A percentile compares a stretch with the other conserved stretches of the same genome.
Evolutionary conservation across 2,888 invertebrate species (phyloP).

Genomic region (Limnephilus auricula): DNA sequence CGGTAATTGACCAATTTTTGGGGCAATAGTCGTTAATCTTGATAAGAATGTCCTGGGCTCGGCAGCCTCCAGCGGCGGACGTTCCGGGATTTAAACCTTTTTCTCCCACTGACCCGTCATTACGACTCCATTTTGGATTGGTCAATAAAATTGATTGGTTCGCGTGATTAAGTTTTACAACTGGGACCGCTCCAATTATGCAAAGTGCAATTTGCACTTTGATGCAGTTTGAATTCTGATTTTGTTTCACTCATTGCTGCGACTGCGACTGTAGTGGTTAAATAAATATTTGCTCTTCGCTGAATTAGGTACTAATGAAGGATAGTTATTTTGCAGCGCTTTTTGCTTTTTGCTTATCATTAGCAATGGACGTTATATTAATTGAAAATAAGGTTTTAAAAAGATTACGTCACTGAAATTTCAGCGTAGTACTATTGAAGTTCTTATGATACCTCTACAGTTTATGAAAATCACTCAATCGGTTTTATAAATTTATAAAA

Average conservation of each 20-base stretch:
- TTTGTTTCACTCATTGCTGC: slow-evolving; percentile 33
- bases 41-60: slow-evolving; percentile 50
- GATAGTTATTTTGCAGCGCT: neutral
- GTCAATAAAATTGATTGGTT: slow-evolving; percentile 64
- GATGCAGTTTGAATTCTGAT: slow-evolving; percentile 55
- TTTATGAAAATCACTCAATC: neutral
- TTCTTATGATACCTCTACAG: neutral
- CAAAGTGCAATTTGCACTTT: slow-evolving; percentile 63
- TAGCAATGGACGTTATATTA: neutral
- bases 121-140: slow-evolving; percentile 58
- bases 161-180: slow-evolving; percentile 65
- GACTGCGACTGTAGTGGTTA: neutral
- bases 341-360: neutral
- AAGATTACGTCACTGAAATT: neutral
- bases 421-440: neutral
- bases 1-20: slow-evolving; percentile 64
- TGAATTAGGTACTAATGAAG: neutral
- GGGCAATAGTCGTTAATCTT: slow-evolving; percentile 63
- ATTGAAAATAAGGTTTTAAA: neutral
- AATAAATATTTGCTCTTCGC: neutral
- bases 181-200: slow-evolving; percentile 61
- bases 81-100: slow-evolving; percentile 42
- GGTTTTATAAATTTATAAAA: neutral
- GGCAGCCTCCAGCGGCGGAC: slow-evolving; percentile 44
- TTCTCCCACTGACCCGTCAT: slow-evolving; percentile 50